Conservation (phyloP, 2,888 invertebrate species). For the Automeris io region DNA sequence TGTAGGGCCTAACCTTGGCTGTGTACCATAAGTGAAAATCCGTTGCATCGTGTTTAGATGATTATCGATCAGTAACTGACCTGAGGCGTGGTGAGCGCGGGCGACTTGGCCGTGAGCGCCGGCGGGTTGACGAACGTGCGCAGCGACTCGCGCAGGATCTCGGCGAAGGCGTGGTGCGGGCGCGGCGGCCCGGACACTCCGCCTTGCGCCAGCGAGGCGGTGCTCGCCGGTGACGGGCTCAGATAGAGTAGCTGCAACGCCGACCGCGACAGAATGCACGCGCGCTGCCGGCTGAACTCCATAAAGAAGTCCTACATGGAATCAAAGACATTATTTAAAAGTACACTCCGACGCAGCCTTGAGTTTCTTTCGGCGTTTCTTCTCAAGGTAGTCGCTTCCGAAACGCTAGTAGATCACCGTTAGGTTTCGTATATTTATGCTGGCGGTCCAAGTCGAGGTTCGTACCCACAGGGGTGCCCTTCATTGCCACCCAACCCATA, state of each 20-base stretch:
- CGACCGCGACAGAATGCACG: constrained; percentile 95
- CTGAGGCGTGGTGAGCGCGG: constrained; percentile 81
- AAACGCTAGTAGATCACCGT: too few relatives aligned
- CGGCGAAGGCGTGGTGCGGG: constrained; percentile 78
- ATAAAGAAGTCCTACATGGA: constrained; percentile 89
- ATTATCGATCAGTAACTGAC: constrained; percentile 32
- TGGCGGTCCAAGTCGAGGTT: too few relatives aligned
- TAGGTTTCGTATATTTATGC: too few relatives aligned
- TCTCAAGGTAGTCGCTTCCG: too few relatives aligned
- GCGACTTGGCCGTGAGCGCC: constrained; percentile 85
- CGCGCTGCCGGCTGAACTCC: constrained; percentile 91
- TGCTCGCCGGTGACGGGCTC: constrained; percentile 56
- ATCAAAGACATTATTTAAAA: not conserved
- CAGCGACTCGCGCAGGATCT: constrained; percentile 91
- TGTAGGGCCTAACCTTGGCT: too few relatives aligned
- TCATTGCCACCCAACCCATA: too few relatives aligned
- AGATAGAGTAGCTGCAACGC: constrained; percentile 90
- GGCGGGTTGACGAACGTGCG: constrained; percentile 94
- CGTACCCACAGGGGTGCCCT: too few relatives aligned
- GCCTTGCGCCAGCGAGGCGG: constrained; percentile 45
- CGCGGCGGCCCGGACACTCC: constrained; percentile 36
- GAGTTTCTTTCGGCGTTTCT: too few relatives aligned
- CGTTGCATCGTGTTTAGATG: not conserved
- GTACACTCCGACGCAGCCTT: too few relatives aligned
- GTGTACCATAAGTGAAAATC: not conserved